phyloP scores from a whole-genome alignment of 2,797 vertebrate species.

The Galaxias olidus region DNA sequence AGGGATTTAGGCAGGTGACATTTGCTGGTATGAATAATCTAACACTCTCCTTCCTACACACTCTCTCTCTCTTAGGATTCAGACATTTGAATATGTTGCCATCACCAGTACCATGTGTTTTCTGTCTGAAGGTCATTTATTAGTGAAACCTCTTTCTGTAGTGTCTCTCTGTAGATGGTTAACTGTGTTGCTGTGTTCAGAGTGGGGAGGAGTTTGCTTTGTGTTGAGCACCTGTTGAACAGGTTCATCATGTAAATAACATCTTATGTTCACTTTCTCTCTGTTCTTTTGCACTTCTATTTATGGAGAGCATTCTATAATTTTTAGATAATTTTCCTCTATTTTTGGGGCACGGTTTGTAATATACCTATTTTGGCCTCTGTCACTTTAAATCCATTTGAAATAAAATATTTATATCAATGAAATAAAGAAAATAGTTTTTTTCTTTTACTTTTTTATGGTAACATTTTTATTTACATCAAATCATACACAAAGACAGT shows the following conservation, averaged over 20 bases:
- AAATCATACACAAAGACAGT: background rate
- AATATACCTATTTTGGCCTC: slow-evolving; percentile 40
- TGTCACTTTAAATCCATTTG: slow-evolving; percentile 26
- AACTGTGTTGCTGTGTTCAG: slow-evolving; percentile 28
- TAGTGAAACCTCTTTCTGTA: slow-evolving; percentile 15
- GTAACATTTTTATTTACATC: slow-evolving; percentile 19
- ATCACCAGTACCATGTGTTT: slow-evolving; percentile 2
- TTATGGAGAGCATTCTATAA: background rate
- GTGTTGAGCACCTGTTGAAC: slow-evolving; percentile 51
- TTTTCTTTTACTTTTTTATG: too few relatives aligned
- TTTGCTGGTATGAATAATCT: background rate
- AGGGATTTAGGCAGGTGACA: slow-evolving; percentile 9
- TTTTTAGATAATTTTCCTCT: slow-evolving; percentile 16
- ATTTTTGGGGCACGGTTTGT: slow-evolving; percentile 19
- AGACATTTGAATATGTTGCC: background rate
- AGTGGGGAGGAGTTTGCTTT: slow-evolving; percentile 20
- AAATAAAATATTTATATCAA: too few relatives aligned
- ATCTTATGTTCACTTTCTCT: slow-evolving; percentile 27
- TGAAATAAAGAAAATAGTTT: too few relatives aligned
- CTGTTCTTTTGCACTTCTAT: slow-evolving; percentile 9
- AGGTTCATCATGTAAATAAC: slow-evolving; percentile 36
- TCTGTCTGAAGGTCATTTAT: slow-evolving; percentile 26
- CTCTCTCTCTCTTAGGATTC: background rate
- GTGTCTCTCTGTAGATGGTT: slow-evolving; percentile 19
- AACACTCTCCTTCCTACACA: background rate